Conservation (phyloP, 1,140 invertebrate species). For the Cydia splendana region DNA sequence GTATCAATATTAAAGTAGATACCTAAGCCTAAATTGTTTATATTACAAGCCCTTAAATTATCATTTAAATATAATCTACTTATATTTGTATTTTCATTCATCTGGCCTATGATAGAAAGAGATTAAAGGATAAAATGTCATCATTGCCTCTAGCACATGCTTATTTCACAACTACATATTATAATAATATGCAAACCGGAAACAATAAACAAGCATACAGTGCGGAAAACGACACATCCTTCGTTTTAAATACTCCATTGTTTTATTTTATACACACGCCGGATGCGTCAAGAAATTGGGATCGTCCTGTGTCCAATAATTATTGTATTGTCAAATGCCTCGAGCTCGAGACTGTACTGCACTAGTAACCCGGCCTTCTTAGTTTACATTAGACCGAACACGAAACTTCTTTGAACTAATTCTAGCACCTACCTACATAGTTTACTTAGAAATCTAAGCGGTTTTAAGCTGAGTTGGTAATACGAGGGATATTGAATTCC, state of each 20-base stretch:
- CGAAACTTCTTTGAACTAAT: conserved; percentile 6
- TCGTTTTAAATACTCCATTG: conserved; percentile 36
- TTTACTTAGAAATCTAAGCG: background rate
- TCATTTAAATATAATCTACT: too few relatives aligned
- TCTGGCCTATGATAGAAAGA: too few relatives aligned
- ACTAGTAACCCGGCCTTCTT: background rate
- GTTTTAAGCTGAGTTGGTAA: background rate
- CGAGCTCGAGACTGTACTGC: background rate
- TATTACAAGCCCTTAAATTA: too few relatives aligned
- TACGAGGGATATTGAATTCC: conserved; percentile 4
- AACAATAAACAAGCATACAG: conserved; percentile 25
- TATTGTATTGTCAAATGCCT: conserved; percentile 10
- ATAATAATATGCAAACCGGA: conserved; percentile 23
- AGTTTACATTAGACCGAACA: conserved; percentile 7
- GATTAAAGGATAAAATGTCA: background rate
- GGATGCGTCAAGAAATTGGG: conserved; percentile 33
- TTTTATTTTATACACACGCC: conserved; percentile 24
- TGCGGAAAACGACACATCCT: conserved; percentile 35
- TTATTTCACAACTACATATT: background rate
- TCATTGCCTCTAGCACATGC: background rate
- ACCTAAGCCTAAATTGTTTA: too few relatives aligned
- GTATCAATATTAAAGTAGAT: too few relatives aligned
- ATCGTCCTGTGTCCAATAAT: conserved; percentile 33
- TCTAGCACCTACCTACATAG: background rate
- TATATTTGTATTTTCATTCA: too few relatives aligned